Conservation (phyloP, 2,113 vertebrate species). For the Blennius ocellaris region DNA sequence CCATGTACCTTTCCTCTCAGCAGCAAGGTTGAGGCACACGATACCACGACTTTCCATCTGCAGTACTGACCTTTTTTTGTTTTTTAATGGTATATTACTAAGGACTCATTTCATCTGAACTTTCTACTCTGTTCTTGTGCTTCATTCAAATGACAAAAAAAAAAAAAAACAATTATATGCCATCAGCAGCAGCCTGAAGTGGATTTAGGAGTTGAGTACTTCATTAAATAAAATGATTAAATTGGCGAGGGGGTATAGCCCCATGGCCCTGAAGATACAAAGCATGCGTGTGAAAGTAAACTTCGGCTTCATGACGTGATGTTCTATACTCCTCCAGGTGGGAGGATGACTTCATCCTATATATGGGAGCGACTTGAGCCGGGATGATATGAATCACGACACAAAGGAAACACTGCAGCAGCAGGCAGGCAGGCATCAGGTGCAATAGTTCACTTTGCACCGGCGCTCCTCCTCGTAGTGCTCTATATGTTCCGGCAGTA, state of each 20-base stretch:
- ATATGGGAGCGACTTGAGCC: background rate
- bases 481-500: constrained; percentile 38
- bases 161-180: too few relatives aligned
- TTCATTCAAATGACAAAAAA: too few relatives aligned
- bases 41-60: background rate
- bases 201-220: background rate
- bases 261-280: background rate
- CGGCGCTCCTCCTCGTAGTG: constrained; percentile 11
- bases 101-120: background rate
- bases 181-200: too few relatives aligned
- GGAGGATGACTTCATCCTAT: background rate
- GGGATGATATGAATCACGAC: constrained; percentile 32
- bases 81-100: background rate
- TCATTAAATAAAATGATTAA: too few relatives aligned
- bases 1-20: background rate
- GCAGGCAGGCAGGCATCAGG: constrained; percentile 12
- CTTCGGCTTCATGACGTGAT: too few relatives aligned
- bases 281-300: background rate
- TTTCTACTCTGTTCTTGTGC: too few relatives aligned
- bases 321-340: background rate
- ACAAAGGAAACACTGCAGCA: constrained; percentile 29
- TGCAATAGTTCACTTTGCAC: constrained; percentile 23
- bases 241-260: background rate
- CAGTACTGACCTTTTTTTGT: background rate
- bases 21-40: background rate